These are phyloP conservation scores for Leguminivora glycinivorella DNA, from an alignment of 1,140 invertebrate species.

Conservation along the genomic window DNA sequence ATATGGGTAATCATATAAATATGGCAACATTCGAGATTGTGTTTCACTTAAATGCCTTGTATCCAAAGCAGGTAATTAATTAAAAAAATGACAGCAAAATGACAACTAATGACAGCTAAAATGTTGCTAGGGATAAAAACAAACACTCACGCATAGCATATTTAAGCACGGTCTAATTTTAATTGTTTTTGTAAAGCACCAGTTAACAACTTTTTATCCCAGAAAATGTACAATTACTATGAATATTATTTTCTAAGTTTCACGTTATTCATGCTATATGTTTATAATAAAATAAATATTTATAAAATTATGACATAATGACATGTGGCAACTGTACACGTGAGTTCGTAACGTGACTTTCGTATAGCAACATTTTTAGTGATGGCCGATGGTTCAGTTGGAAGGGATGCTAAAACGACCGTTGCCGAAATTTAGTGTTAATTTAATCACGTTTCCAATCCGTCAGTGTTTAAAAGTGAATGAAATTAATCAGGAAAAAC, in stretches of 20 bases:
- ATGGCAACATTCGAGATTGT: background rate
- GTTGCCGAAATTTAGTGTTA: conserved; percentile 63
- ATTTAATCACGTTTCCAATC: conserved; percentile 62
- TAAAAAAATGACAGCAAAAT: background rate
- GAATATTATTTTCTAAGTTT: too few relatives aligned
- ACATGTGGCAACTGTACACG: conserved; percentile 51
- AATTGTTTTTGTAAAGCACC: background rate
- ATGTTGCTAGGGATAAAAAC: background rate
- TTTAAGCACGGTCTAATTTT: too few relatives aligned
- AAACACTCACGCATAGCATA: too few relatives aligned
- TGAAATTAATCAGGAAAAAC: conserved; percentile 48
- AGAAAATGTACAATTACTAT: too few relatives aligned
- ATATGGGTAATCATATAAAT: too few relatives aligned
- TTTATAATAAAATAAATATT: background rate
- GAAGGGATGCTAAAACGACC: conserved; percentile 53
- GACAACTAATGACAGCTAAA: background rate
- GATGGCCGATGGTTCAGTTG: conserved; percentile 71
- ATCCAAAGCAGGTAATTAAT: too few relatives aligned
- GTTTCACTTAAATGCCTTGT: too few relatives aligned
- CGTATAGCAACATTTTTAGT: conserved; percentile 66
- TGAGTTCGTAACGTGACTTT: conserved; percentile 66
- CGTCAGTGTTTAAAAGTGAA: conserved; percentile 61
- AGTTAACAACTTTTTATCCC: too few relatives aligned
- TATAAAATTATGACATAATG: conserved; percentile 3
- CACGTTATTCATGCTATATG: background rate